Conservation (phyloP, 2,888 invertebrate species). For the Anticlea derivata region DNA sequence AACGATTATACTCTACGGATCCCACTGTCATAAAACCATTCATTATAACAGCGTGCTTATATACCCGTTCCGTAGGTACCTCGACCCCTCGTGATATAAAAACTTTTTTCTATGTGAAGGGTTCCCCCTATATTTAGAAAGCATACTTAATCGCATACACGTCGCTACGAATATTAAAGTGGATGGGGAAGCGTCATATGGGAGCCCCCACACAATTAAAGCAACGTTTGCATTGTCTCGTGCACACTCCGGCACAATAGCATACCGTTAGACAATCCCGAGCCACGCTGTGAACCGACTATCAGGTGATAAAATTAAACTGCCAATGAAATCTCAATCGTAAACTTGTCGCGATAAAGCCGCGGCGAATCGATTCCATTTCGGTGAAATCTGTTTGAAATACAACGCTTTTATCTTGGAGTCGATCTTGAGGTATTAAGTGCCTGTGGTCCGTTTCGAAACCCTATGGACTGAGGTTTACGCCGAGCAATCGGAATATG, state of each 20-base stretch:
- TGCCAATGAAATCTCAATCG: constrained; percentile 31
- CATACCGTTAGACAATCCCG: constrained; percentile 60
- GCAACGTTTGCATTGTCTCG: constrained; percentile 63
- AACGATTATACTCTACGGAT: constrained; percentile 42
- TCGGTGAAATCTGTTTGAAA: constrained; percentile 44
- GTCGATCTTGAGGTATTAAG: constrained; percentile 45
- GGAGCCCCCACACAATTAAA: constrained; percentile 72
- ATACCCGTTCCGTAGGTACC: constrained; percentile 69
- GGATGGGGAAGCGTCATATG: constrained; percentile 78
- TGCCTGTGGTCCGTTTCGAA: constrained; percentile 39
- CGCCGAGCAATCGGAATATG: constrained; percentile 39
- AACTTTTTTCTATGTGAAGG: constrained; percentile 64
- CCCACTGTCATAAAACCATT: constrained; percentile 51
- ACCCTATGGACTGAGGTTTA: constrained; percentile 33
- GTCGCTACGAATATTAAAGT: constrained; percentile 76
- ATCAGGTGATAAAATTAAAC: constrained; percentile 44
- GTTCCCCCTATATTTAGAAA: constrained; percentile 76
- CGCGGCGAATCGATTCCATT: constrained; percentile 42
- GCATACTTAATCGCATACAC: constrained; percentile 78
- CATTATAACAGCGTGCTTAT: constrained; percentile 71
- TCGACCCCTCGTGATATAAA: constrained; percentile 71
- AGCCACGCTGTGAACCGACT: constrained; percentile 37
- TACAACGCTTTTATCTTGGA: constrained; percentile 46
- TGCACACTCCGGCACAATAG: constrained; percentile 43
- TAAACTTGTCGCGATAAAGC: constrained; percentile 35